Evolutionary conservation across 2,888 invertebrate species (phyloP), one percentile per base, ranked within the genome.

Genomic region (Drosophila subsilvestris): DNA sequence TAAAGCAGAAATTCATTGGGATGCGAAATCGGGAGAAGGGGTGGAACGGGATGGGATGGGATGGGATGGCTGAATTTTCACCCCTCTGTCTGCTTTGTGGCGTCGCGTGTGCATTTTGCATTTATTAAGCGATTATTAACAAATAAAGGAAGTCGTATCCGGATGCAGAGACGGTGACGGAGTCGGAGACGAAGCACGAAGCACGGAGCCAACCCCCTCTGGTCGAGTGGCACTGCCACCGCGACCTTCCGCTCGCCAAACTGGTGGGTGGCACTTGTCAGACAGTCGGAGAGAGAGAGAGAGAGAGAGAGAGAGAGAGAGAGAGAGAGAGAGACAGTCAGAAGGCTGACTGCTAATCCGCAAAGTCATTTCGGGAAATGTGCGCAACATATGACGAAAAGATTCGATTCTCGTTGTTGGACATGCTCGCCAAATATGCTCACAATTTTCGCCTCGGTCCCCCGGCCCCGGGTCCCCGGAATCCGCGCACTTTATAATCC

Each of bases 41-140:
- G 0, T 25, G 25, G 32, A 14, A 2, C 6, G 37, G 37, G 2
- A 1, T 25, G n/a, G 32, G 1, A 0, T 9, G 27, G 32, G 1
- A 1, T 12, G 32, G 32, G 12, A 8, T n/a, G 42, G 22, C n/a
- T n/a, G 20, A 32, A 18, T 3, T 42, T 29, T 54, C 51, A 47
- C 20, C 50, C 27, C 59, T 20, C 50, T 25, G 42, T 27, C 53
- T 51, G 44, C 48, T 55, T 50, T 49, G n/a, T 37, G 37, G 42
- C 49, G 6, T 73, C 55, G 71, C 66, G 78, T 82, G 76, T 76
- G 80, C 84, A 80, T 78, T 86, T 87, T 83, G 87, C 87, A 85
- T 90, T 90, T 90, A 90, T 90, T 90, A 90, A 89, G 89, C 90
- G 90, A 90, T 90, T 90, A 90, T 90, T 86, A 88, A 89, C 80